phyloP scores from a whole-genome alignment of 2,888 invertebrate genomes.

The Oxytorus armatus region DNA sequence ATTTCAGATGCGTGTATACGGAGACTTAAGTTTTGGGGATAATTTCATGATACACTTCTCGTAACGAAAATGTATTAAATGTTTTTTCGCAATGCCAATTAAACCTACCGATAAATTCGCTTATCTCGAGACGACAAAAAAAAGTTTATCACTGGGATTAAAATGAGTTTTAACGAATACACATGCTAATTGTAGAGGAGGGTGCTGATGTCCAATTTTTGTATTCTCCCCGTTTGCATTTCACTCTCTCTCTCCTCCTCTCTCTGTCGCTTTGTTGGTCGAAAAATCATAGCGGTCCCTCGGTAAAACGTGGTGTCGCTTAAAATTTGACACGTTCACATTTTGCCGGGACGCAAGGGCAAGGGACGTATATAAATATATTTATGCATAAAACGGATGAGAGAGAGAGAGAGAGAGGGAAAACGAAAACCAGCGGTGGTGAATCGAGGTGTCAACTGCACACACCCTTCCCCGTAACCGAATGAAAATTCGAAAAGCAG shows the following conservation, averaged over 20 bases:
- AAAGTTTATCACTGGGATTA: too few relatives aligned
- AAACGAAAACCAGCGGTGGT: slow-evolving; percentile 44
- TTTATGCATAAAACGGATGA: slow-evolving; percentile 43
- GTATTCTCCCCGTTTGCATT: not conserved
- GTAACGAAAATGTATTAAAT: too few relatives aligned
- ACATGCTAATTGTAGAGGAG: too few relatives aligned
- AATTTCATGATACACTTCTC: too few relatives aligned
- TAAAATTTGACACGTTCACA: slow-evolving; percentile 62
- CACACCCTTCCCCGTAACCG: slow-evolving; percentile 67
- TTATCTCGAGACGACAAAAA: too few relatives aligned
- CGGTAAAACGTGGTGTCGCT: slow-evolving; percentile 34
- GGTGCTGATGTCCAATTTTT: not conserved
- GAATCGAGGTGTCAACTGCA: slow-evolving; percentile 75
- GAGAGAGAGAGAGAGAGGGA: slow-evolving; percentile 43
- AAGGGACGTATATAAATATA: slow-evolving; percentile 17
- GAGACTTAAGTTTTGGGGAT: too few relatives aligned
- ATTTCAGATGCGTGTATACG: too few relatives aligned
- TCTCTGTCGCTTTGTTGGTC: not conserved
- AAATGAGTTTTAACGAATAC: too few relatives aligned
- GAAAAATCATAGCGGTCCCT: slow-evolving; percentile 32
- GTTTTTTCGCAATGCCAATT: too few relatives aligned
- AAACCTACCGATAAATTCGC: too few relatives aligned
- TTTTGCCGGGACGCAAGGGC: slow-evolving; percentile 34
- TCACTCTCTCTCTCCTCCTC: not conserved
- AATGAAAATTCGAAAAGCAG: slow-evolving; percentile 79